Evolutionary conservation across 2,797 vertebrate genomes (phyloP).

Genomic region (Hirundo rustica): DNA sequence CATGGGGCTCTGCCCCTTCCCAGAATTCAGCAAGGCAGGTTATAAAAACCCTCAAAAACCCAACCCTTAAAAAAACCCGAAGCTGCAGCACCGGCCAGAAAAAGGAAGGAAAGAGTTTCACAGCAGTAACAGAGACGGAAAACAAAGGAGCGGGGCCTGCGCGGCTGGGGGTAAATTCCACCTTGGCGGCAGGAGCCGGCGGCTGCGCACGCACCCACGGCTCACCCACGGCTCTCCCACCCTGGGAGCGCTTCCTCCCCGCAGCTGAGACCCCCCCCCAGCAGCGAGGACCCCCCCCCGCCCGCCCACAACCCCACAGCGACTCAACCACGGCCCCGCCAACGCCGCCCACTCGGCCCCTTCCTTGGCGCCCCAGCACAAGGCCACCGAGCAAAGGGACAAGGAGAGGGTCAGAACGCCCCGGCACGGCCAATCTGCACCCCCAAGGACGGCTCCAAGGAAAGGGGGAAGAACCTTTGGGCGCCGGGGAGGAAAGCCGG

Average conservation of each 20-base stretch:
- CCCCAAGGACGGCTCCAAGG: background rate
- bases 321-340: background rate
- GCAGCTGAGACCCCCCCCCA: background rate
- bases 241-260: background rate
- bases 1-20: background rate
- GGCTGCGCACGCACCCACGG: constrained; percentile 15
- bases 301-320: background rate
- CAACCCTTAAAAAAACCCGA: background rate
- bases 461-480: background rate
- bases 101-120: background rate
- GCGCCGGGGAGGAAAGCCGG: accelerated
- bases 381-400: background rate
- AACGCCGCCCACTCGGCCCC: background rate
- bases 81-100: background rate
- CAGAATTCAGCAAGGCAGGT: background rate
- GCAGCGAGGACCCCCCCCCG: background rate
- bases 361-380: background rate
- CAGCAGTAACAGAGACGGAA: background rate
- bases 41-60: background rate
- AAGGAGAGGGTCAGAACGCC: background rate
- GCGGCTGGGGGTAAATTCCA: constrained; percentile 61
- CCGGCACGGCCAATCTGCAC: accelerated
- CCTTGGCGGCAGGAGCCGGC: constrained; percentile 3
- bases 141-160: constrained; percentile 47
- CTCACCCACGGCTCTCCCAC: constrained; percentile 18